phyloP scores from a whole-genome alignment of 2,888 invertebrate genomes.

The Synergus itoensis region DNA sequence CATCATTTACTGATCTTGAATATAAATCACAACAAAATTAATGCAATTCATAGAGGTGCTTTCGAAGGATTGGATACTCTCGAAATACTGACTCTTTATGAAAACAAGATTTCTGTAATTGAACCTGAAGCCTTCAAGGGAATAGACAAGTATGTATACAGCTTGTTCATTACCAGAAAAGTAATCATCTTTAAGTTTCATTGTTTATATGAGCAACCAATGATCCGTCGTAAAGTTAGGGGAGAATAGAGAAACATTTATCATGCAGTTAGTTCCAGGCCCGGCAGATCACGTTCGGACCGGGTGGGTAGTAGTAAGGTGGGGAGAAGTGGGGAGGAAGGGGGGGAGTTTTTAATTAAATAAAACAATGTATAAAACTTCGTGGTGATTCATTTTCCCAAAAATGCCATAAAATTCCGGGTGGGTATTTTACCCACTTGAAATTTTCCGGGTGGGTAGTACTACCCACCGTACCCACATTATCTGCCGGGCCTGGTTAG shows the following conservation, averaged over 20 bases:
- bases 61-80: conserved; percentile 93
- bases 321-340: too few relatives aligned
- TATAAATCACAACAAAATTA: conserved; percentile 92
- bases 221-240: not conserved
- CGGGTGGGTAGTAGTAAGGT: too few relatives aligned
- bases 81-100: conserved; percentile 92
- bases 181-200: not conserved
- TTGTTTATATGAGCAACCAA: not conserved
- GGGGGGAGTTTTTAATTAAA: too few relatives aligned
- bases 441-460: too few relatives aligned
- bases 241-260: not conserved
- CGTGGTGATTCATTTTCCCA: too few relatives aligned
- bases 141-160: conserved; percentile 88
- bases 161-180: not conserved
- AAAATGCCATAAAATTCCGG: too few relatives aligned
- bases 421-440: too few relatives aligned
- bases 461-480: too few relatives aligned
- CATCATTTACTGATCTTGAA: conserved; percentile 92
- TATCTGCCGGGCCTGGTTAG: too few relatives aligned
- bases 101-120: conserved; percentile 89
- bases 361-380: too few relatives aligned
- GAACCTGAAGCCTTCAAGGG: conserved; percentile 92
- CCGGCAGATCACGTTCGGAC: too few relatives aligned
- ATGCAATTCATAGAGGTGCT: conserved; percentile 87
- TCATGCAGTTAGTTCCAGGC: not conserved